phyloP scores from a whole-genome alignment of 2,888 invertebrate species.

The Didymodactylos carnosus region DNA sequence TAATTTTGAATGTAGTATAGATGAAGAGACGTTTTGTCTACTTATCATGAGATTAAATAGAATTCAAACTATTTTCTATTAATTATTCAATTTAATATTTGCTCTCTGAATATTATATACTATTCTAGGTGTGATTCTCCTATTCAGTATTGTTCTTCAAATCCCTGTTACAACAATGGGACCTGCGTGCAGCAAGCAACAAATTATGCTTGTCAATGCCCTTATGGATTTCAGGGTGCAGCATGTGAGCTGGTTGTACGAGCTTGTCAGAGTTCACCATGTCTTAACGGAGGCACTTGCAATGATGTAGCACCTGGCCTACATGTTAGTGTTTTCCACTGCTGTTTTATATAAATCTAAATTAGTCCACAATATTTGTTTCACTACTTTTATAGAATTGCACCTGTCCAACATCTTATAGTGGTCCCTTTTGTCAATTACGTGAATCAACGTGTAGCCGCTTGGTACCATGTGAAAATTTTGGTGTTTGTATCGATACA shows the following conservation, averaged over 20 bases:
- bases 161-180: constrained; percentile 8
- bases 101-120: no score
- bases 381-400: no score
- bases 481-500: constrained; percentile 2
- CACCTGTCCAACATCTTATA: constrained; percentile 1
- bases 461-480: background rate
- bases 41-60: no score
- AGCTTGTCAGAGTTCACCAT: constrained; percentile 1
- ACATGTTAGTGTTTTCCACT: no score
- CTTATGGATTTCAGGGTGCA: constrained; percentile 7
- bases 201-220: constrained; percentile 7
- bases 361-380: no score
- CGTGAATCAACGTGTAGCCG: background rate
- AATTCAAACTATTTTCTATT: no score
- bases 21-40: no score
- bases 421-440: constrained; percentile 9
- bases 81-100: no score
- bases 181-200: constrained; percentile 1
- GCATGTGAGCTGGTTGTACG: constrained; percentile 2
- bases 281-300: constrained; percentile 6
- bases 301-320: background rate
- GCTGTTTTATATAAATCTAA: no score
- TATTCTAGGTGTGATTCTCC: constrained; percentile 2
- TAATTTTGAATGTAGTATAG: no score
- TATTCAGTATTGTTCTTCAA: constrained; percentile 1